Percentiles rank a stretch among this genome's conserved stretches.
These are phyloP conservation scores for Dermatophagoides farinae DNA, from an alignment of 1,140 invertebrate species.

Conservation along the genomic window DNA sequence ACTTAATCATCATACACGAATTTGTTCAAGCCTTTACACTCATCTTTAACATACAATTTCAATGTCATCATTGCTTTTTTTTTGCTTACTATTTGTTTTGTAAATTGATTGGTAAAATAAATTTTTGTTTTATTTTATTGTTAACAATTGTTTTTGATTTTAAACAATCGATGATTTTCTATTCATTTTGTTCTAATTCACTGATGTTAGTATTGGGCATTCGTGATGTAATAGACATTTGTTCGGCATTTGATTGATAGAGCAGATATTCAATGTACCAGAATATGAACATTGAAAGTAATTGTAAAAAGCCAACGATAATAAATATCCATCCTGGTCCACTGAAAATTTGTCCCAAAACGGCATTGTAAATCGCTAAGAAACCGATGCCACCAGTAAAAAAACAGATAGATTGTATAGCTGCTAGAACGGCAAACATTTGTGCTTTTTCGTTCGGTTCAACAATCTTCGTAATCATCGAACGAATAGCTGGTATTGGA, in stretches of 20 bases:
- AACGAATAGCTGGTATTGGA: constrained; percentile 27
- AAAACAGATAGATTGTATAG: constrained; percentile 23
- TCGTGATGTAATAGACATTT: too few species aligned
- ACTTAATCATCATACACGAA: not conserved
- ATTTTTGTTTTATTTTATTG: too few species aligned
- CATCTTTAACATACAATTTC: constrained; percentile 1
- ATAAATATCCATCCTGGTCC: not conserved
- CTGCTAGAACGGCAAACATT: constrained; percentile 28
- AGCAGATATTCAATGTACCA: not conserved
- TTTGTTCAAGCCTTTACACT: not conserved
- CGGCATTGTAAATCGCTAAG: constrained; percentile 1
- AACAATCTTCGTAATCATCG: constrained; percentile 29
- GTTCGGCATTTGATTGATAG: too few species aligned
- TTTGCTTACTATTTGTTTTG: not conserved
- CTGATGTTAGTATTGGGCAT: too few species aligned
- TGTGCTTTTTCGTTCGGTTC: constrained; percentile 28
- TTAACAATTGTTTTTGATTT: too few species aligned
- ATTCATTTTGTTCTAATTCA: too few species aligned
- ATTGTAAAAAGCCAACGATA: not conserved
- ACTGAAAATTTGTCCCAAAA: not conserved
- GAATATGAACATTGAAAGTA: not conserved
- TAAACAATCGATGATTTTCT: too few species aligned
- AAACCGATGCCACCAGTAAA: constrained; percentile 4
- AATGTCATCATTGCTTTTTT: not conserved
- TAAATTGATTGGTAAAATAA: not conserved